Conservation (phyloP, 2,797 vertebrate genomes). For the Centroberyx gerrardi region DNA sequence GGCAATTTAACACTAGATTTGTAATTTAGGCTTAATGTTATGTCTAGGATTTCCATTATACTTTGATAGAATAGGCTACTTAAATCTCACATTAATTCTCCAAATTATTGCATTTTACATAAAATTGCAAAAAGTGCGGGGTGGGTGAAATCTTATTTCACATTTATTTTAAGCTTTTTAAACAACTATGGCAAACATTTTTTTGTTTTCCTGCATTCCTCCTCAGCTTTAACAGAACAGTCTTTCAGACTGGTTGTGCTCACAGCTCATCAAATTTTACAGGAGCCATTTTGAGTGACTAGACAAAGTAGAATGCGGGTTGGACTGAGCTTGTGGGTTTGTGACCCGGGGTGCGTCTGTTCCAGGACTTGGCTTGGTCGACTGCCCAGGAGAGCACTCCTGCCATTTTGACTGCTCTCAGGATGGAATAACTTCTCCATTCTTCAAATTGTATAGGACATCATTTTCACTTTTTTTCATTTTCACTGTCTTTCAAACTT, state of each 20-base stretch:
- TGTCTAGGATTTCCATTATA: not conserved
- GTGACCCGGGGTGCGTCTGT: constrained; percentile 72
- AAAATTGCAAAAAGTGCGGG: not conserved
- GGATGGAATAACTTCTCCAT: constrained; percentile 59
- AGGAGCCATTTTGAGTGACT: constrained; percentile 79
- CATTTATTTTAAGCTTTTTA: not conserved
- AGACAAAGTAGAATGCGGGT: constrained; percentile 78
- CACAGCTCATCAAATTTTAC: constrained; percentile 73
- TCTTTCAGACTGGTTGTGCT: constrained; percentile 59
- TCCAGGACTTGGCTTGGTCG: constrained; percentile 77
- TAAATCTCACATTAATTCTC: constrained; percentile 10
- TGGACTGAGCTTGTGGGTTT: constrained; percentile 76
- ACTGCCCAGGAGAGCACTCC: constrained; percentile 67
- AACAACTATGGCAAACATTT: constrained; percentile 9
- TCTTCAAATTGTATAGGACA: constrained; percentile 79
- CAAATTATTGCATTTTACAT: not conserved
- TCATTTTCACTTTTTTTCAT: constrained; percentile 53
- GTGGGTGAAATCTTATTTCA: not conserved
- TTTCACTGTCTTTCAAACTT: constrained; percentile 8
- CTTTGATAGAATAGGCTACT: not conserved
- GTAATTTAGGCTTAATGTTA: not conserved
- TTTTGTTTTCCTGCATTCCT: constrained; percentile 32
- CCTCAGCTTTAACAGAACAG: constrained; percentile 36
- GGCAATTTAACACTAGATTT: not conserved
- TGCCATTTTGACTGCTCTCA: constrained; percentile 72